These are phyloP conservation scores for Xestia sexstrigata DNA, from an alignment of 2,888 invertebrate genomes.

Conservation along the genomic window DNA sequence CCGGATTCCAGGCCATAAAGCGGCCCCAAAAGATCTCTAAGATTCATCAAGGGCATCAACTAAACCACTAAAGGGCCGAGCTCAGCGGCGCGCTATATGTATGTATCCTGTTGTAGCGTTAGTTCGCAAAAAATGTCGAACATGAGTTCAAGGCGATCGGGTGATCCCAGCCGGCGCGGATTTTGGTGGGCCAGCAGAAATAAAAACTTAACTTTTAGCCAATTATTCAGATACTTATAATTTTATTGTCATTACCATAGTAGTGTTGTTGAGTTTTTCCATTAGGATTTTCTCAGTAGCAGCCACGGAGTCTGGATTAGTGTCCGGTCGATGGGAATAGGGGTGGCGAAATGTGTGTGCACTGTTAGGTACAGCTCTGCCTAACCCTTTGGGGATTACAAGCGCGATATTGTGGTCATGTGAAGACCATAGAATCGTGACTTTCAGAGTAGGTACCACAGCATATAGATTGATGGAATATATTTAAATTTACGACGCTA, in stretches of 20 bases:
- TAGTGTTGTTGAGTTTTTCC: too few relatives aligned
- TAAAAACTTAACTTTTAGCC: slow-evolving; percentile 60
- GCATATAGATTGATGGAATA: not conserved
- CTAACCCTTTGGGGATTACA: too few relatives aligned
- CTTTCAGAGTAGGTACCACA: not conserved
- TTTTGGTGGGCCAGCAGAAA: slow-evolving; percentile 63
- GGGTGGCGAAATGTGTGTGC: too few relatives aligned
- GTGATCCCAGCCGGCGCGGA: slow-evolving; percentile 77
- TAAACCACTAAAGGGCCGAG: slow-evolving; percentile 80
- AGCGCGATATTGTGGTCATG: too few relatives aligned
- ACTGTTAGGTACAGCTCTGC: too few relatives aligned
- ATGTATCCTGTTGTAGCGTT: slow-evolving; percentile 86
- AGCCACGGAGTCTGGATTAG: too few relatives aligned
- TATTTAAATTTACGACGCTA: not conserved
- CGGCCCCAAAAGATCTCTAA: slow-evolving; percentile 69
- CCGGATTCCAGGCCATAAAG: slow-evolving; percentile 65
- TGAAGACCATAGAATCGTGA: not conserved
- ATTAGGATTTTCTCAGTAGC: too few relatives aligned
- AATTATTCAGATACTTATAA: slow-evolving; percentile 32
- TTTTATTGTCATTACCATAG: not conserved
- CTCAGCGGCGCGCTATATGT: slow-evolving; percentile 69
- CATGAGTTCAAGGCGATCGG: slow-evolving; percentile 89
- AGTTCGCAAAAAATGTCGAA: slow-evolving; percentile 87
- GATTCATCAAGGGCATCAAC: slow-evolving; percentile 84
- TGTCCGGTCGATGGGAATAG: too few relatives aligned